Evolutionary conservation across 2,888 invertebrate species (phyloP), one percentile per base, ranked within the genome.

Genomic region (Himalopsyche japonica): DNA sequence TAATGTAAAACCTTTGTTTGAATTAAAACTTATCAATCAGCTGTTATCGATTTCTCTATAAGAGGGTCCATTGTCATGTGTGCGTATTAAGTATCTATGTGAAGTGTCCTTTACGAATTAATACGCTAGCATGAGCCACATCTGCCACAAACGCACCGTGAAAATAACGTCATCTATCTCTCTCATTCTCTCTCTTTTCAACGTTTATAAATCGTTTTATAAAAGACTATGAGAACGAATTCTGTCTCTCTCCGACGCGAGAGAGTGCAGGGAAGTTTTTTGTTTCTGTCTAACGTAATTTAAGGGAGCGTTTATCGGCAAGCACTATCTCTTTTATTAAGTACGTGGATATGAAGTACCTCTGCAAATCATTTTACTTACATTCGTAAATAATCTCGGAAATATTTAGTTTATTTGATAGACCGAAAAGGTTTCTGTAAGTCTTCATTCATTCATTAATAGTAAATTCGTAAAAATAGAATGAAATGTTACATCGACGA

Each of bases 281-380:
- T 84, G 84, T 84, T 82, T 84, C 84, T 47, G 48, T 82, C 82
- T 82, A 76, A 80, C 80, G 82, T 84, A 80, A 84, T 84, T 84
- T 84, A 84, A 80, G 80, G 82, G 84, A 79, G 76, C 84, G 80
- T 82, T 84, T 84, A 82, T 84, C 82, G 76, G 48, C 34, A 70
- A 70, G 76, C 84, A 84, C 84, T 84, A 84, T 84, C 84, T 84
- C 84, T 84, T 84, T 84, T 84, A 79, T 84, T 83, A 83, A 76
- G 77, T 79, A 43, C 80, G 79, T 79, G 76, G 83, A 43, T 43
- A 43, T 12, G 43, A 43, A 43, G 15, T 43, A 43, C 43, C 43
- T 43, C 43, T 43, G 43, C 43, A 15, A 43, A 43, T 43, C 15
- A 43, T 70, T 79, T 79, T 57, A 82, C 79, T 57, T 82, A 79